Conservation (phyloP, 2,797 vertebrate genomes). For the Nasua narica region DNA sequence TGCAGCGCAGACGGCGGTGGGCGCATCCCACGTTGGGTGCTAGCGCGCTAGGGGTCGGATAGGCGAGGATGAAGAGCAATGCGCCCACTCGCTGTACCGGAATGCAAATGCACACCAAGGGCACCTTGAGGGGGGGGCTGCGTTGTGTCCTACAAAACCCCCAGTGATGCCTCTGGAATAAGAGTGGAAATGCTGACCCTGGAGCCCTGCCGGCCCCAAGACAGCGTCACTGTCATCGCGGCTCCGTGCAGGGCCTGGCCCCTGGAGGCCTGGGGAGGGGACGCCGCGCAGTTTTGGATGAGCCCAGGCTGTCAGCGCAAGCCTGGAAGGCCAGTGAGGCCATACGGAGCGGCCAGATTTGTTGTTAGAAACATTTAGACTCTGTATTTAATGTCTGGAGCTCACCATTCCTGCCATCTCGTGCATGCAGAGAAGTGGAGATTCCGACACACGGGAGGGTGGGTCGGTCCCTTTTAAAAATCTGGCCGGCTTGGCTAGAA, state of each 20-base stretch:
- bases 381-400: constrained; percentile 72
- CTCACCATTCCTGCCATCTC: constrained; percentile 31
- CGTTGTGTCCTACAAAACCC: background rate
- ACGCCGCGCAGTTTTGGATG: background rate
- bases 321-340: constrained; percentile 65
- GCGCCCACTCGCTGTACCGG: fast-evolving
- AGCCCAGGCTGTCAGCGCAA: constrained; percentile 51
- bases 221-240: background rate
- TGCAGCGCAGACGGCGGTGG: too few species aligned
- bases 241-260: too few species aligned
- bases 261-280: too few species aligned
- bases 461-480: constrained; percentile 80
- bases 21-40: fast-evolving
- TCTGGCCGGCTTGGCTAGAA: constrained; percentile 77
- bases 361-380: constrained; percentile 69
- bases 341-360: constrained; percentile 61
- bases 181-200: background rate
- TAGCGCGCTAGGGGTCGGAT: fast-evolving
- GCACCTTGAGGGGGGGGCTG: background rate
- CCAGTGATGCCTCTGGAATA: background rate
- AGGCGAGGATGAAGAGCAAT: fast-evolving
- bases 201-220: fast-evolving
- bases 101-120: background rate
- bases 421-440: constrained; percentile 60
- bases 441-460: constrained; percentile 81